phyloP scores from a whole-genome alignment of 1,140 invertebrate genomes.

The Drosophila guanche region DNA sequence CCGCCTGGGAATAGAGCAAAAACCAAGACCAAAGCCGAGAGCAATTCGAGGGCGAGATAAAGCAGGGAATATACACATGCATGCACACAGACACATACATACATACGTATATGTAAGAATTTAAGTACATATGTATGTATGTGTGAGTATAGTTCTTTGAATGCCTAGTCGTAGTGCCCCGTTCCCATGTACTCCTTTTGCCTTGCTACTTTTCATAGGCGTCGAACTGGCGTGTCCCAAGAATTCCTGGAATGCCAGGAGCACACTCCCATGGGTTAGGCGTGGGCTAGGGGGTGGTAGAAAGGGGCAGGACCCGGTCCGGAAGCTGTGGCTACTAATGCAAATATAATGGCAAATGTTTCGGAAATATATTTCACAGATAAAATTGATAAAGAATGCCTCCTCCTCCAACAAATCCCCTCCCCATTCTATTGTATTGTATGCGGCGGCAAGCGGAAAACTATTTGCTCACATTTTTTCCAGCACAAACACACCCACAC shows the following conservation, averaged over 20 bases:
- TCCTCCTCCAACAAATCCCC: not conserved
- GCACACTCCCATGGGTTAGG: slow-evolving; percentile 2
- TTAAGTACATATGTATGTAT: not conserved
- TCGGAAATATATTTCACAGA: slow-evolving; percentile 81
- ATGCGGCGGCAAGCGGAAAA: slow-evolving; percentile 65
- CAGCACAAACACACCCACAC: slow-evolving; percentile 22
- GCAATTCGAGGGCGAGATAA: no score
- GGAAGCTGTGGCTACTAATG: slow-evolving; percentile 76
- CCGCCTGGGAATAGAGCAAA: slow-evolving; percentile 67
- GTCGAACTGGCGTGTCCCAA: slow-evolving; percentile 44
- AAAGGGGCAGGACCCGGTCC: slow-evolving; percentile 30
- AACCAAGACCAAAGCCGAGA: no score
- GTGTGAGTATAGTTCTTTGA: slow-evolving; percentile 37
- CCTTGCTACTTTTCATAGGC: slow-evolving; percentile 71
- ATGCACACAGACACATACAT: no score
- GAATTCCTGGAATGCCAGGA: slow-evolving; percentile 6
- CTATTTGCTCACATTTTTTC: slow-evolving; percentile 58
- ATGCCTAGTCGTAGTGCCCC: slow-evolving; percentile 42
- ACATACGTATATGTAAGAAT: not conserved
- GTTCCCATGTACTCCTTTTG: slow-evolving; percentile 51
- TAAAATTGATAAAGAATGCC: slow-evolving; percentile 76
- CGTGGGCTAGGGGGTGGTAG: slow-evolving; percentile 4
- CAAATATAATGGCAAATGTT: slow-evolving; percentile 82
- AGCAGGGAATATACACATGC: slow-evolving; percentile 1
- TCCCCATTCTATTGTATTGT: slow-evolving; percentile 22